Conservation (phyloP, 2,888 invertebrate genomes). For the Noctua fimbriata region DNA sequence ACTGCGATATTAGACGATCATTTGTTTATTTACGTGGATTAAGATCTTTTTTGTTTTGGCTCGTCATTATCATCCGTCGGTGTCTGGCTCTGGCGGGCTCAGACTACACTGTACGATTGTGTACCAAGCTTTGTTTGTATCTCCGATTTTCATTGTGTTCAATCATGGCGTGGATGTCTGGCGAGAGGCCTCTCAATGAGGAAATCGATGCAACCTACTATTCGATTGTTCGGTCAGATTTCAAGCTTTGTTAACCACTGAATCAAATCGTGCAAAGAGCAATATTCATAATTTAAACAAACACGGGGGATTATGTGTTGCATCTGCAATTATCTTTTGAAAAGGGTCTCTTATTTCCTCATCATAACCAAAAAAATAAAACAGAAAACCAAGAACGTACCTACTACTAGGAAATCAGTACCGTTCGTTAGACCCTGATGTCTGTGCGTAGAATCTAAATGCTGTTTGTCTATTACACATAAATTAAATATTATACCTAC, state of each 20-base stretch:
- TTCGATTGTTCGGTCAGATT: slow-evolving; percentile 9
- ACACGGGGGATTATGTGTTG: neutral
- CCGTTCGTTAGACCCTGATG: neutral
- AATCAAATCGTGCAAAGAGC: slow-evolving; percentile 1
- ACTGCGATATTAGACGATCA: slow-evolving; percentile 14
- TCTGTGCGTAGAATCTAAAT: neutral
- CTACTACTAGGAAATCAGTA: neutral
- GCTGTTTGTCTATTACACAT: neutral
- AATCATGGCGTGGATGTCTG: neutral
- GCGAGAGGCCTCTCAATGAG: too few relatives aligned
- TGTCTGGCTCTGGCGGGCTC: too few relatives aligned
- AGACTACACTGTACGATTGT: neutral
- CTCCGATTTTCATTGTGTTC: neutral
- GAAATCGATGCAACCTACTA: neutral
- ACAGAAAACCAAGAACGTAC: too few relatives aligned
- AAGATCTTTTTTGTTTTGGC: slow-evolving; percentile 10
- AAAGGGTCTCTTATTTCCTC: neutral
- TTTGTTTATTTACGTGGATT: slow-evolving; percentile 20
- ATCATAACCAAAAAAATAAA: neutral
- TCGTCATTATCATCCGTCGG: slow-evolving; percentile 4
- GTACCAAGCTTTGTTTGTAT: neutral
- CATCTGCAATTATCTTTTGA: neutral
- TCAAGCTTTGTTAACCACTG: neutral
- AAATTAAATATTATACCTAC: neutral
- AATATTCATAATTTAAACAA: neutral